Evolutionary conservation across 2,888 invertebrate species (phyloP), one percentile per base, ranked within the genome.

Genomic region (Hoplodrina ambigua): DNA sequence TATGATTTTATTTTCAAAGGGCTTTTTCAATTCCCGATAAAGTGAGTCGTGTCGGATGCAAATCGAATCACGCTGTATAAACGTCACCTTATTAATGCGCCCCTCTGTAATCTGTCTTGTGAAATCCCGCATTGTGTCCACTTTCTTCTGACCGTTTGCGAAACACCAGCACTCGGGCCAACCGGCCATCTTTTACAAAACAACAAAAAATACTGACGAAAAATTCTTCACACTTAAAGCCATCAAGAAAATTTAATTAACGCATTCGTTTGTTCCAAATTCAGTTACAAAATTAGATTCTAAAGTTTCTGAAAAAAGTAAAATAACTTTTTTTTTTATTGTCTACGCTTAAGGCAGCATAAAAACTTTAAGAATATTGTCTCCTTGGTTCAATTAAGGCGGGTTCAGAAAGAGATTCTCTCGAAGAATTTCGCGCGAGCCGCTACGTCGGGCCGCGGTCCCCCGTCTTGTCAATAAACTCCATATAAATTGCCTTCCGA

Each of bases 401-500:
- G 90, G 86, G 76, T 86, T 87, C 80, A 79, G 81, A 88, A 83
- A 89, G 92, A 90, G 92, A 89, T 91, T 92, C 92, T 92, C 91
- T 90, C 88, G 84, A 89, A 91, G 94, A 93, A 95, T 94, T 94
- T 94, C 93, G 89, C 94, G 90, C 92, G 89, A 81, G 83, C 77
- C 81, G 80, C 84, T 80, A 69, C 85, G 87, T 82, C 80, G 87
- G 78, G 84, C 88, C 81, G 84, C 86, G 87, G 88, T 89, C 88
- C 87, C 87, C 85, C 88, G 89, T 91, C 94, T 94, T 95, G 95
- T 95, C 95, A 95, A 95, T 95, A 95, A 94, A 93, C 91, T 91
- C 95, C 94, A 91, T 95, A 96, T 96, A 95, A 94, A 96, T 95
- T 95, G 95, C 94, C 94, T 92, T 90, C 92, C 91, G 89, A 89